phyloP scores from a whole-genome alignment of 2,113 vertebrate genomes.

The Monopterus albus region DNA sequence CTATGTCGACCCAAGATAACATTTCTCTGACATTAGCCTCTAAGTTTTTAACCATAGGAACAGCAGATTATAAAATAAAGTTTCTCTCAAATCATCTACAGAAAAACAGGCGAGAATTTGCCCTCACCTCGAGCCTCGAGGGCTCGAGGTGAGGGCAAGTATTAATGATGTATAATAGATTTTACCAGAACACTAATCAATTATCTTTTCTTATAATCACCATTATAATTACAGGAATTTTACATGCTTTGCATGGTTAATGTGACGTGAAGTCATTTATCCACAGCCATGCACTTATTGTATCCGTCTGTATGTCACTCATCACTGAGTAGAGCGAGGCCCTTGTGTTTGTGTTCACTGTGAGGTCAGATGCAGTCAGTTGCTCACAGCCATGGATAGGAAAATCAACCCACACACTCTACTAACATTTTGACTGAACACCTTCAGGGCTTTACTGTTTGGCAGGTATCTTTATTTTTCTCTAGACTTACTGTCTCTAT shows the following conservation, averaged over 20 bases:
- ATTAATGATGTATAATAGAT: constrained; percentile 12
- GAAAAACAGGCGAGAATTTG: no score
- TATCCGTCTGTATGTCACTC: not conserved
- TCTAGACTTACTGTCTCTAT: not conserved
- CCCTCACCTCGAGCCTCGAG: no score
- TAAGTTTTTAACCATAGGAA: not conserved
- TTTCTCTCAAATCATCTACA: no score
- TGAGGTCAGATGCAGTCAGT: constrained; percentile 15
- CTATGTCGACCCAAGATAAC: no score
- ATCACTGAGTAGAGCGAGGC: constrained; percentile 1
- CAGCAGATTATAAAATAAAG: not conserved
- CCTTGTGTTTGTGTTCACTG: not conserved
- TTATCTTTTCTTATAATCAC: constrained; percentile 14
- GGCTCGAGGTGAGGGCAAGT: no score
- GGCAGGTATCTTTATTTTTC: constrained; percentile 19
- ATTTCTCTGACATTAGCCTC: not conserved
- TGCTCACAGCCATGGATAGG: constrained; percentile 5
- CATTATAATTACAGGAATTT: constrained; percentile 9
- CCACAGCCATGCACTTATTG: not conserved
- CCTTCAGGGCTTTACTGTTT: constrained; percentile 32
- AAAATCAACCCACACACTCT: constrained; percentile 38
- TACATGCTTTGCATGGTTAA: not conserved
- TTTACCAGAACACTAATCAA: not conserved
- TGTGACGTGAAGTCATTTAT: constrained; percentile 3
- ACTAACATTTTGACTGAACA: constrained; percentile 31